Evolutionary conservation across 2,113 vertebrate genomes (phyloP), one percentile per base, ranked within the genome.

Genomic region (Pipa parva): DNA sequence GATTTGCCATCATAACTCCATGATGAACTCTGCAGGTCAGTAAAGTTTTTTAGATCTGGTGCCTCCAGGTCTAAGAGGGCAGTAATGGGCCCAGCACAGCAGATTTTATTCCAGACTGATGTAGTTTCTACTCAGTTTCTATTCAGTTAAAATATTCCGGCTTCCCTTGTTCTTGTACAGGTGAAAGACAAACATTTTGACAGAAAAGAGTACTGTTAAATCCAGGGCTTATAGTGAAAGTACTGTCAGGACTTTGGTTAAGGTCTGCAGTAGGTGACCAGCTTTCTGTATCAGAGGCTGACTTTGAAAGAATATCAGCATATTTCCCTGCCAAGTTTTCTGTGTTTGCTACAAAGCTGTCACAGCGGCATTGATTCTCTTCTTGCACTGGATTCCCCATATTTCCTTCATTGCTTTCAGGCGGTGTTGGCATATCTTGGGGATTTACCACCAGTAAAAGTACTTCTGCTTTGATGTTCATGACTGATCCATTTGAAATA

Each of bases 381-480:
- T 98, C 96, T 80, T 97, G 95, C 54, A 97, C 92, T 0, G 96
- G 94, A 76, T 84, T 91, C 22, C 90, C 85, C 37, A 92, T 85
- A 0, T 83, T 86, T 62, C 90, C 91, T 1, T 85, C 87, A 0
- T 76, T 73, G 0, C 6, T 71, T 7, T 81, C 84, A 0, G 87
- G 75, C 1, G 70, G 64, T 0, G 74, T 1, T 0, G 76, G 22
- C 7, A 88, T 84, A 63, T 89, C 89, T 21, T 91, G 87, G 59
- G 94, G 93, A 76, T 92, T 93, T 76, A 97, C 91, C 20, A 95
- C 95, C 63, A 98, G 92, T 27, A 97, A 90, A 27, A 99, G 95
- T 80, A 99, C 92, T 27, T 98, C 95, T 0, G 94, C 93, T 63
- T 92, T 97, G 84, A 98, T 97, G 84, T 99, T 98, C 95, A 97